These are phyloP conservation scores for Dendrolimus punctatus DNA, from an alignment of 1,140 invertebrate species.

Conservation along the genomic window DNA sequence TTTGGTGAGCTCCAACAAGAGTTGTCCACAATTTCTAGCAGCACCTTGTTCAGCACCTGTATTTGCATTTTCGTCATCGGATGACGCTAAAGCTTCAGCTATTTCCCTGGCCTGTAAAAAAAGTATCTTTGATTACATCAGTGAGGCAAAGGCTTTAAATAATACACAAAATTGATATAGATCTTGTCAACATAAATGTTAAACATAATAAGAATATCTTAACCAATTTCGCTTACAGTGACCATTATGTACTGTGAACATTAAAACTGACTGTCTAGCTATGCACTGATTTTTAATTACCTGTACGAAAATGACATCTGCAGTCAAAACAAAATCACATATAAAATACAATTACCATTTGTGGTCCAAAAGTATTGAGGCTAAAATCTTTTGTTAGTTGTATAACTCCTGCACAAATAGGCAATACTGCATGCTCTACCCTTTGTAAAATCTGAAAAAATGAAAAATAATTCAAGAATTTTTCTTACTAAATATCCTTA, in stretches of 20 bases:
- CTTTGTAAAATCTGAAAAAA: slow-evolving; percentile 79
- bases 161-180: too few species aligned
- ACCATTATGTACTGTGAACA: too few species aligned
- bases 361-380: slow-evolving; percentile 77
- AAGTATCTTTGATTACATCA: too few species aligned
- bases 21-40: slow-evolving; percentile 76
- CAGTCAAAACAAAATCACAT: too few species aligned
- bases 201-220: too few species aligned
- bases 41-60: slow-evolving; percentile 73
- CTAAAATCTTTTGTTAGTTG: slow-evolving; percentile 77
- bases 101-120: slow-evolving; percentile 76
- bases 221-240: too few species aligned
- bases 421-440: slow-evolving; percentile 78
- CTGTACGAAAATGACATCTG: too few species aligned
- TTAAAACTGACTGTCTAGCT: too few species aligned
- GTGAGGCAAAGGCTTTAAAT: too few species aligned
- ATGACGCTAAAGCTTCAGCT: slow-evolving; percentile 71
- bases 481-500: too few species aligned
- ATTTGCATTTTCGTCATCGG: slow-evolving; percentile 67
- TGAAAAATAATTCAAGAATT: slow-evolving; percentile 5
- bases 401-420: slow-evolving; percentile 79
- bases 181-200: too few species aligned
- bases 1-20: slow-evolving; percentile 80
- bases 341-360: slow-evolving; percentile 67
- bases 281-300: too few species aligned